Evolutionary conservation across 2,888 invertebrate species (phyloP).

Genomic region (Dynastes hyllus): DNA sequence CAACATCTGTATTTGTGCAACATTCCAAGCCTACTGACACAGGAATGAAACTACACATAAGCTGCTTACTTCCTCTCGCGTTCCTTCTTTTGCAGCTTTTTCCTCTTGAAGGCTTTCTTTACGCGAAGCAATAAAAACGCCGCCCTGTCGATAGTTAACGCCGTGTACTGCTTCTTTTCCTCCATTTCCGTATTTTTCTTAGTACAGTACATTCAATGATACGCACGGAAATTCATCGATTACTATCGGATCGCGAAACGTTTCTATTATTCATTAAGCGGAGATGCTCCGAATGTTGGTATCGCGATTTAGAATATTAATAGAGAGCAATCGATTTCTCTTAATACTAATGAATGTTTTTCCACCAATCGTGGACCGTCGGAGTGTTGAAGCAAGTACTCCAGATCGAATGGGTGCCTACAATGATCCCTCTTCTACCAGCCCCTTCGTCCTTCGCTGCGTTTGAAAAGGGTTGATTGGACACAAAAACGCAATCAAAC

Average conservation of each 20-base stretch:
- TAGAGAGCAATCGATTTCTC: conserved; percentile 20
- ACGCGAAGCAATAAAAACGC: conserved; percentile 91
- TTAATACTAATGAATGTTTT: conserved; percentile 40
- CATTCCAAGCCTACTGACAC: conserved; percentile 16
- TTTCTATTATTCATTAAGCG: background rate
- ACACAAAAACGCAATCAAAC: conserved; percentile 45
- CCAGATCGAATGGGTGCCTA: background rate
- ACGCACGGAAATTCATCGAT: background rate
- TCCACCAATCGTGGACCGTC: conserved; percentile 26
- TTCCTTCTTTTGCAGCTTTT: conserved; percentile 89
- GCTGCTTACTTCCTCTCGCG: conserved; percentile 88
- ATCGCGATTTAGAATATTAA: conserved; percentile 19
- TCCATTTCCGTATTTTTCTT: conserved; percentile 62
- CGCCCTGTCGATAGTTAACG: conserved; percentile 90
- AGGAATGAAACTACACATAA: conserved; percentile 44
- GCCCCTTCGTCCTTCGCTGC: background rate
- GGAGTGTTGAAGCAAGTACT: background rate
- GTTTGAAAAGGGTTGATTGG: conserved; percentile 44
- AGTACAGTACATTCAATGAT: background rate
- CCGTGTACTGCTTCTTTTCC: conserved; percentile 77
- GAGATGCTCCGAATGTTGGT: background rate
- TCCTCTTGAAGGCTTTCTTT: conserved; percentile 92
- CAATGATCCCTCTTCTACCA: background rate
- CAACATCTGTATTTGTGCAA: conserved; percentile 18
- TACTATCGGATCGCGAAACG: background rate